phyloP scores from a whole-genome alignment of 2,888 invertebrate species.

The Anthrax anthrax region DNA sequence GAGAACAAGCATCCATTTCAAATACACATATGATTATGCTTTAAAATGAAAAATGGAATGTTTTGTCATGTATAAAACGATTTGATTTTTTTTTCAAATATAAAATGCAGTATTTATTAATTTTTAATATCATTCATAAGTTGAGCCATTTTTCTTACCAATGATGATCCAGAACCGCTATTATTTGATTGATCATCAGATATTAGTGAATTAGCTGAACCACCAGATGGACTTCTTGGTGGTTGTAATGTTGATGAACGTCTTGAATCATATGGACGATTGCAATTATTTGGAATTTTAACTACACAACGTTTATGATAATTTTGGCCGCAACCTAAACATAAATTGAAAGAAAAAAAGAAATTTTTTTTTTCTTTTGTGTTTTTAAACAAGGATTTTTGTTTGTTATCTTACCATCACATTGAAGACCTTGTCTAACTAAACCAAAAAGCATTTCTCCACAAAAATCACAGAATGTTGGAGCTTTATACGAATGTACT shows the following conservation, averaged over 20 bases:
- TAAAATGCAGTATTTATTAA: background rate
- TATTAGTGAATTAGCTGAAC: constrained; percentile 48
- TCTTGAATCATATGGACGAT: constrained; percentile 37
- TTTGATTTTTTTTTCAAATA: too few species aligned
- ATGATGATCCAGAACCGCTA: constrained; percentile 37
- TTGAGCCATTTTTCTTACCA: constrained; percentile 60
- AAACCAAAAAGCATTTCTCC: constrained; percentile 99
- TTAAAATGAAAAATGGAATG: too few species aligned
- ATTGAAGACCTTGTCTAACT: constrained; percentile 95
- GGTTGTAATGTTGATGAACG: constrained; percentile 33
- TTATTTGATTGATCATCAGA: constrained; percentile 40
- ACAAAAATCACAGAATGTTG: constrained; percentile 99
- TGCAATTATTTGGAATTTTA: constrained; percentile 96
- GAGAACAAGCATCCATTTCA: too few species aligned
- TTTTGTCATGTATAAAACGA: too few species aligned
- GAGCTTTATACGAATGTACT: constrained; percentile 97
- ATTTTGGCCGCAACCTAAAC: constrained; percentile 86
- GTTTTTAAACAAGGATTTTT: constrained; percentile 12
- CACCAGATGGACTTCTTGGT: constrained; percentile 58
- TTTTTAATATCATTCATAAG: constrained; percentile 41
- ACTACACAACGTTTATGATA: constrained; percentile 96
- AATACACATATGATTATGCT: too few species aligned
- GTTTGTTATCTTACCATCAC: constrained; percentile 87
- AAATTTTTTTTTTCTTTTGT: constrained; percentile 2
- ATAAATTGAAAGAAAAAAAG: constrained; percentile 3